Base-by-base conservation (phyloP, 2,888 invertebrate genomes). In the Megalurothrips usitatus region DNA sequence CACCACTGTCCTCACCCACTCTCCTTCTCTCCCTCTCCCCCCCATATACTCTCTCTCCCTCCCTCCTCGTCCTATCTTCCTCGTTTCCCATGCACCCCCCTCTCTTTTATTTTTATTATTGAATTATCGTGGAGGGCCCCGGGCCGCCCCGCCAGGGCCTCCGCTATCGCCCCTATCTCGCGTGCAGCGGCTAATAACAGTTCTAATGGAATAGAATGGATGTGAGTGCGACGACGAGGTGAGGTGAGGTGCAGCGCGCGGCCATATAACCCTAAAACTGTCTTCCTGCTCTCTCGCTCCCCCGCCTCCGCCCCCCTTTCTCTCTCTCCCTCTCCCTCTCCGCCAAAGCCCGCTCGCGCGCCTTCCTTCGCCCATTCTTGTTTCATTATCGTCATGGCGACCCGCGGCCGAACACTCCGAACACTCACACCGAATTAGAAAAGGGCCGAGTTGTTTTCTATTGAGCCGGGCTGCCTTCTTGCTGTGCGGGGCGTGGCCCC, bases 161-260 rank as follows among this genome's bases (percentile, higher is more conserved):
- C 23, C 26, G 68, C 68, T 75, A 75, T 75, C 68, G 68, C 68
- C 68, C 58, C 68, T 75, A 75, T 75, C 68, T 75, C 68, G 68
- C 68, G 68, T 75, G 68, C 68, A 75, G 23, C 23, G 68, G 68
- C 68, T 75, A 75, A 75, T 75, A 75, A 75, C 68, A 26, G 23
- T 75, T 75, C 68, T 75, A 75, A 75, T 75, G 68, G 68, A 75
- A 75, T 75, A 75, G 68, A 75, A 75, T 58, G 58, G 58, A 58
- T 58, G 58, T 58, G 58, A 58, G 58, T 19, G 19, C 58, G 19
- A 19, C 17, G 58, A 58, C 11, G 58, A 19, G 19, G 58, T 17
- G 19, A 19, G 19, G 58, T 19, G 26, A 23, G 23, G 68, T 26
- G 68, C 68, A 26, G 23, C 11, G 23, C 23, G 10, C 68, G 11